Percentiles rank a stretch among this genome's conserved stretches.
Evolutionary conservation across 2,888 invertebrate species (phyloP).

Genomic region (Oasisia sp.): DNA sequence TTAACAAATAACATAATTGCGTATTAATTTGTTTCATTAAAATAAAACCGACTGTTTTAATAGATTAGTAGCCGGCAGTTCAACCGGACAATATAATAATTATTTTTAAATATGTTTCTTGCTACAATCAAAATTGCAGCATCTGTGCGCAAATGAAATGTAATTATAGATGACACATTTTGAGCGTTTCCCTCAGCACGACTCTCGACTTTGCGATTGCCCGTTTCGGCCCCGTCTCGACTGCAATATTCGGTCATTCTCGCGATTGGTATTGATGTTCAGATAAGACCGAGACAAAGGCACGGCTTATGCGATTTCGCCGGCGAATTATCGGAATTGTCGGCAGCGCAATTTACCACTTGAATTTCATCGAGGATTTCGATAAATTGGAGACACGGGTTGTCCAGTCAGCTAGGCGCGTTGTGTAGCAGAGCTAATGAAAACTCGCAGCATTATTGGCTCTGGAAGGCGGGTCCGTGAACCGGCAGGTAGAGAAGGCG

Average conservation of each 20-base stretch:
- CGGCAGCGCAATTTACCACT: background rate
- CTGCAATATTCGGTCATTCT: background rate
- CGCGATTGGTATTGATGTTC: constrained; percentile 13
- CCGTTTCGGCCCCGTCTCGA: background rate
- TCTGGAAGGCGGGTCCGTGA: background rate
- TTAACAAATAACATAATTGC: no score
- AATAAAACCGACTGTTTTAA: background rate
- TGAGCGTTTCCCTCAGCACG: background rate
- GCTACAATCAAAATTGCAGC: no score
- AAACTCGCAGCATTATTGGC: background rate
- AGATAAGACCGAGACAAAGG: background rate
- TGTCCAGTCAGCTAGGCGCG: background rate
- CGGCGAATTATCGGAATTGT: background rate
- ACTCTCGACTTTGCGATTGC: background rate
- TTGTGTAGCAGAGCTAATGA: background rate
- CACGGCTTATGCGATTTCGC: background rate
- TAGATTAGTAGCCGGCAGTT: background rate
- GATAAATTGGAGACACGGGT: background rate
- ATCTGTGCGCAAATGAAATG: background rate
- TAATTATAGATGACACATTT: background rate
- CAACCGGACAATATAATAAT: background rate
- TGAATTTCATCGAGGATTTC: background rate
- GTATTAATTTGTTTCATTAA: no score
- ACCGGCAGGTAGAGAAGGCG: no score
- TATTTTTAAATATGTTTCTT: background rate